phyloP scores from a whole-genome alignment of 2,888 invertebrate genomes.

The Gerris lacustris region DNA sequence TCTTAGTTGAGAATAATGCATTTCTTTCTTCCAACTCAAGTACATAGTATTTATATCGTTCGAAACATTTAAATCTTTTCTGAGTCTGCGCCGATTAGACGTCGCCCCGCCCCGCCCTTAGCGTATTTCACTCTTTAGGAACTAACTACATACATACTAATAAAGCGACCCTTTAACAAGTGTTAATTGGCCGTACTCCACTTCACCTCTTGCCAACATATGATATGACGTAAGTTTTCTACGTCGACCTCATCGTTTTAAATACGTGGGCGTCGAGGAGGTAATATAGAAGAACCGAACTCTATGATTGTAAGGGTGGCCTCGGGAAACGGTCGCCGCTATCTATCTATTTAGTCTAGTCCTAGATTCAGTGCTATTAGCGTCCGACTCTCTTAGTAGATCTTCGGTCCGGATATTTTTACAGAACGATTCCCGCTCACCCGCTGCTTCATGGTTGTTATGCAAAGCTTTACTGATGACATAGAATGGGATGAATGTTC shows the following conservation, averaged over 20 bases:
- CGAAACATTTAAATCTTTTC: no score
- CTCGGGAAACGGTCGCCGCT: neutral
- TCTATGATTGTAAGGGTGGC: neutral
- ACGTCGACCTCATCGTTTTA: neutral
- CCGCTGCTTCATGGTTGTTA: neutral
- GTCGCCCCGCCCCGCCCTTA: no score
- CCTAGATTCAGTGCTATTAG: neutral
- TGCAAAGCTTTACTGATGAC: neutral
- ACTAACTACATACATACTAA: neutral
- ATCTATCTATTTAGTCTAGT: neutral
- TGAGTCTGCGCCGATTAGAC: no score
- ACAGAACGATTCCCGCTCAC: no score
- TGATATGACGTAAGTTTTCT: neutral
- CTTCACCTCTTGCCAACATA: neutral
- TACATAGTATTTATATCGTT: no score
- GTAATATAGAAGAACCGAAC: slow-evolving; percentile 3
- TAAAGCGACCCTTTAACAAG: neutral
- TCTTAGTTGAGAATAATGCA: no score
- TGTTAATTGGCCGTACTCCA: neutral
- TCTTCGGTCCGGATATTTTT: no score
- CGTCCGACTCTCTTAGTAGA: neutral
- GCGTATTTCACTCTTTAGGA: neutral
- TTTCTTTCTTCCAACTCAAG: no score
- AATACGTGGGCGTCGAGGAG: neutral
- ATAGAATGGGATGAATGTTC: slow-evolving; percentile 24